These are phyloP conservation scores for Dicaeum eximium DNA, from an alignment of 2,113 vertebrate species.

Conservation along the genomic window DNA sequence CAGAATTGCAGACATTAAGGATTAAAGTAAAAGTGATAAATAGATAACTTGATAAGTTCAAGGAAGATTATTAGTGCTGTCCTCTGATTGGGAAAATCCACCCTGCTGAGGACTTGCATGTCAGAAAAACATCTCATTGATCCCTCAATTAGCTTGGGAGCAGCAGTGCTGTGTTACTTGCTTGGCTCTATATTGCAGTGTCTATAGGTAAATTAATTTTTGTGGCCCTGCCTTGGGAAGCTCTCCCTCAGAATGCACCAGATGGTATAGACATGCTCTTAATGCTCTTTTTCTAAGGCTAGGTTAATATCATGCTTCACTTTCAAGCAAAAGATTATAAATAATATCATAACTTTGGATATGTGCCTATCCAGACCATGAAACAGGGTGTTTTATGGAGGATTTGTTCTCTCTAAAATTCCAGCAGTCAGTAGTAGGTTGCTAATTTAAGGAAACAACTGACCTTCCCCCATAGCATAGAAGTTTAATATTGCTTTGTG, in stretches of 20 bases:
- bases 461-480: neutral
- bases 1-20: neutral
- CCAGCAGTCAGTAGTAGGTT: neutral
- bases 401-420: neutral
- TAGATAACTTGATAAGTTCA: neutral
- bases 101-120: neutral
- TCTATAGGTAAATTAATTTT: neutral
- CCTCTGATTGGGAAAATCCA: neutral
- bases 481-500: neutral
- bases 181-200: neutral
- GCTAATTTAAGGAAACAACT: neutral
- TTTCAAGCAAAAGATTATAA: neutral
- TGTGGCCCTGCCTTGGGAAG: neutral
- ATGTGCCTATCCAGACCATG: neutral
- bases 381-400: neutral
- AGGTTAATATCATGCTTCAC: neutral
- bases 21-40: neutral
- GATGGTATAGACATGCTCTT: neutral
- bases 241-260: neutral
- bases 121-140: neutral
- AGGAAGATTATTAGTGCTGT: neutral
- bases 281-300: neutral
- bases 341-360: neutral
- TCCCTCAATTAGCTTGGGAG: neutral
- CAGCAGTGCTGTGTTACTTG: neutral